A percentile compares a stretch with the other conserved stretches of the same genome.
Evolutionary conservation across 2,797 vertebrate genomes (phyloP).

Genomic region (Mormyrus proboscirostris): DNA sequence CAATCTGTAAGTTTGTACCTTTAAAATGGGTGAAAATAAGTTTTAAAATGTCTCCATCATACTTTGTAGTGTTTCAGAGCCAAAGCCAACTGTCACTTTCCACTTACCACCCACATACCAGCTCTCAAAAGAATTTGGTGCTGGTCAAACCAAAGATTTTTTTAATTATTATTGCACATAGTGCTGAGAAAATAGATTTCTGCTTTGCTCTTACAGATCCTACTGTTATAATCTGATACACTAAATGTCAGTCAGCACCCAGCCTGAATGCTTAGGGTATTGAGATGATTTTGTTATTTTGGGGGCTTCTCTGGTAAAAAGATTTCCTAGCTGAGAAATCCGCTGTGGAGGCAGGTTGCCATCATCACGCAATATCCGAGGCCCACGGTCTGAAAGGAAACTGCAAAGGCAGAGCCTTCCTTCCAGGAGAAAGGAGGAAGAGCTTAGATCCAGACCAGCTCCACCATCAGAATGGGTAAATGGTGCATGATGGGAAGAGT

Average conservation of each 20-base stretch:
- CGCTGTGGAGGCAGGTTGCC: not conserved
- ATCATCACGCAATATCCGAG: not conserved
- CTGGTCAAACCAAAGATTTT: constrained; percentile 5
- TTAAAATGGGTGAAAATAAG: not conserved
- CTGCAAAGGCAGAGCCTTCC: not conserved
- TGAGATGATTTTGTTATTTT: not conserved
- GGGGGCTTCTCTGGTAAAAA: not conserved
- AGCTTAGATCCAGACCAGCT: not conserved
- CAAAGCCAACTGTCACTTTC: not conserved
- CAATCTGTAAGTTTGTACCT: not conserved
- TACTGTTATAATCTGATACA: not conserved
- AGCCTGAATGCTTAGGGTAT: not conserved
- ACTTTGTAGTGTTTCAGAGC: not conserved
- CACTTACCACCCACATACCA: not conserved
- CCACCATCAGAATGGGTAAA: not conserved
- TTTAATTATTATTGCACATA: not conserved
- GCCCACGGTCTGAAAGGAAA: not conserved
- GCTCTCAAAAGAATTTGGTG: not conserved
- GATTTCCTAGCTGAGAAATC: not conserved
- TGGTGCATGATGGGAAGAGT: not conserved
- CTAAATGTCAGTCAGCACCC: not conserved
- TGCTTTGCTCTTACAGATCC: not conserved
- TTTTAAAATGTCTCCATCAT: not conserved
- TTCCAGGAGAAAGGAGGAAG: not conserved
- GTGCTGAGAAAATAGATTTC: not conserved